Evolutionary conservation across 2,113 vertebrate species (phyloP), one percentile per base, ranked within the genome.

Genomic region (Heterotilapia buettikoferi): DNA sequence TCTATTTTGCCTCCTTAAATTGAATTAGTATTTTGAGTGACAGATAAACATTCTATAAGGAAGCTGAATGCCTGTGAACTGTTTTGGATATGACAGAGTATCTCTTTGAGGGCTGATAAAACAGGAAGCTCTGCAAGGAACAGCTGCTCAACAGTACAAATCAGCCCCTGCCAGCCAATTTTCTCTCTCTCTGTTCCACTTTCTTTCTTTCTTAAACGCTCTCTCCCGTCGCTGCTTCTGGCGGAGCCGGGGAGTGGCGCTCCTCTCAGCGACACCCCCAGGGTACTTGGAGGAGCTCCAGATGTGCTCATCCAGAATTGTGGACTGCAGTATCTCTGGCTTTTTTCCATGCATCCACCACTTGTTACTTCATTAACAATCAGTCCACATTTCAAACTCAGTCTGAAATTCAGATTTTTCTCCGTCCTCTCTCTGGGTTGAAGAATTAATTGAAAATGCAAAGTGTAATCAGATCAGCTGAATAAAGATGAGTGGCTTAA

Each of bases 231-330:
- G 9, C 59, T 78, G 84, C 86, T 68, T 80, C 86, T 92, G 83
- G 84, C 9, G 2, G 83, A 80, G 83, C 40, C 8, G 8, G 29
- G 82, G 87, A 93, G 89, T 45, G 84, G 73, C 63, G 88, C 86
- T 94, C 89, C 87, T 92, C 86, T 89, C 24, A 83, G 86, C 50
- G 73, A 89, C 86, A 76, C 84, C 93, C 90, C 71, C 59, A 11
- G 85, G 94, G 95, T 88, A 88, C 90, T 89, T 95, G 93, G 92
- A 95, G 92, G 80, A 40, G 80, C 78, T 95, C 93, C 95, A 96
- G 94, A 96, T 96, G 93, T 95, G 88, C 66, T 91, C 57, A 88
- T 93, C 85, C 86, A 73, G 38, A 86, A 56, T 81, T 18, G 26
- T 40, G 80, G 68, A 93, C 90, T n/a, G 82, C 85, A 61, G 90